Evolutionary conservation across 2,888 invertebrate species (phyloP).

Genomic region (Boloria euphrosyne): DNA sequence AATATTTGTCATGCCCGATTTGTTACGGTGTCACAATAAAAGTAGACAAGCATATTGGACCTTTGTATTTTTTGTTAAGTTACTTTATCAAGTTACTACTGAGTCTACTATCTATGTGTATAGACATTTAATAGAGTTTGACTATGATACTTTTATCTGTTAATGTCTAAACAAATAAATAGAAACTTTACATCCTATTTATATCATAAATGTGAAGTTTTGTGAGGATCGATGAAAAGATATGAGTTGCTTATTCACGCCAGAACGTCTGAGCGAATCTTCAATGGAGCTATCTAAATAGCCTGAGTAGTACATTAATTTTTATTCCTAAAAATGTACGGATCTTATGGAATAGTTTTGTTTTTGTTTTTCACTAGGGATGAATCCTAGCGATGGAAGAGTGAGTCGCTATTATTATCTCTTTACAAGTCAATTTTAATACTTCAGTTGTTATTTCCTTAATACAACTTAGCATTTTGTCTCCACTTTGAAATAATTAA

Average conservation of each 20-base stretch:
- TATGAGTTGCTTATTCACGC: too few species aligned
- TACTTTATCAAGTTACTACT: constrained; percentile 1
- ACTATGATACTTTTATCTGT: too few species aligned
- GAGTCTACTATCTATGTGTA: neutral
- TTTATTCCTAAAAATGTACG: too few species aligned
- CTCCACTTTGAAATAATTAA: neutral
- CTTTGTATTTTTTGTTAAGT: constrained; percentile 3
- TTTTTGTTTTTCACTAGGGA: neutral
- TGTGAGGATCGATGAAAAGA: too few species aligned
- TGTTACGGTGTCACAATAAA: constrained; percentile 16
- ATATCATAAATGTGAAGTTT: too few species aligned
- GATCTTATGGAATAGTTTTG: too few species aligned
- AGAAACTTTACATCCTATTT: too few species aligned
- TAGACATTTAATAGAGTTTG: neutral
- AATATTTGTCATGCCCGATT: constrained; percentile 21
- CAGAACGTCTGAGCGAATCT: too few species aligned
- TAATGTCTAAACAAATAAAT: too few species aligned
- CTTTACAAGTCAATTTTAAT: neutral
- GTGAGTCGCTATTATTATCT: neutral
- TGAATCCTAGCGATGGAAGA: neutral
- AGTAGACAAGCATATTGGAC: constrained; percentile 9
- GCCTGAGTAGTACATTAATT: too few species aligned
- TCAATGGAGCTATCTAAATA: too few species aligned
- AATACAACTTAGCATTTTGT: neutral
- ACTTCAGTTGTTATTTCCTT: constrained; percentile 13